phyloP scores from a whole-genome alignment of 2,888 invertebrate species.

The Baronia brevicornis region DNA sequence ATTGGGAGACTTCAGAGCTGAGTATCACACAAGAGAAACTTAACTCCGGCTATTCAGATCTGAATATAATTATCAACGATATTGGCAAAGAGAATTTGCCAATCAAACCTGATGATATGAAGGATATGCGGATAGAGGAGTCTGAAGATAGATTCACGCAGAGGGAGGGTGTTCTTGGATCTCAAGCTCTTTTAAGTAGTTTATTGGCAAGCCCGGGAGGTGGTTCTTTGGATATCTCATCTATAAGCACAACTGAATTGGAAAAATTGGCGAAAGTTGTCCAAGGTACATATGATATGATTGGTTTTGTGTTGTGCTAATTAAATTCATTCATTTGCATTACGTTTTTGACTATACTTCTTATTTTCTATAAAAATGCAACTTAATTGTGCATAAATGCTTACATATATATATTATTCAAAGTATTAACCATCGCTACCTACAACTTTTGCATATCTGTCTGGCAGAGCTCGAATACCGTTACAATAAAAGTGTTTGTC shows the following conservation, averaged over 20 bases:
- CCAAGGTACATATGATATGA: constrained; percentile 57
- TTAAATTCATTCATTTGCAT: no score
- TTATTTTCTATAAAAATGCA: no score
- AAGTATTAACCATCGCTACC: no score
- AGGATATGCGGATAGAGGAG: constrained; percentile 34
- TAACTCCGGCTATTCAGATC: constrained; percentile 59
- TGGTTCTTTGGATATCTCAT: constrained; percentile 51
- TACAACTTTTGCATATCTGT: no score
- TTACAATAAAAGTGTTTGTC: no score
- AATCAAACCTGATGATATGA: constrained; percentile 35
- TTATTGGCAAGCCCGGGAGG: constrained; percentile 51
- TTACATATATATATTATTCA: no score
- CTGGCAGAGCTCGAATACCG: no score
- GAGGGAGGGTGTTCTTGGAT: constrained; percentile 9
- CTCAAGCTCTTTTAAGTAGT: constrained; percentile 6
- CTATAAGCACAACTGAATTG: constrained; percentile 55
- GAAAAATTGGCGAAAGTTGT: constrained; percentile 59
- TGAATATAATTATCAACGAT: constrained; percentile 51
- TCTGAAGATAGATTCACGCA: constrained; percentile 29
- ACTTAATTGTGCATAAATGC: no score
- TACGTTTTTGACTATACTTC: no score
- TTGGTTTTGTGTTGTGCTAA: no score
- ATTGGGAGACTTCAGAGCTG: constrained; percentile 79
- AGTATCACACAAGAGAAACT: constrained; percentile 44
- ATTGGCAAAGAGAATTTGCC: constrained; percentile 57